Base-by-base conservation (phyloP, 2,888 invertebrate genomes). In the Chelonus formosanus region DNA sequence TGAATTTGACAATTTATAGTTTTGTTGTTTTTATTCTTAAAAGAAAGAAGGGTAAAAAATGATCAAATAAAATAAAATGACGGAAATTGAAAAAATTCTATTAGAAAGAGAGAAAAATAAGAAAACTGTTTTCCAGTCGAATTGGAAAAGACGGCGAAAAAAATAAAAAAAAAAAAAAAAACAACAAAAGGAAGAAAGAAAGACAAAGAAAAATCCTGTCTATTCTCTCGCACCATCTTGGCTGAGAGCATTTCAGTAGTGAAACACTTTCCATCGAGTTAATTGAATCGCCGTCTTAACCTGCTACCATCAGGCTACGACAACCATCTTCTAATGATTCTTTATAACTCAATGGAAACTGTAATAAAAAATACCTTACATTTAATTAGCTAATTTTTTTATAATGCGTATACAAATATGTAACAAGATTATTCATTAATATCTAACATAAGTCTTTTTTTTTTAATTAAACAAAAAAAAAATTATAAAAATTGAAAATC, bases 241-340 rank as follows among this genome's bases (percentile, higher is more conserved):
- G 66, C 65, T 53, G 54, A 58, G 65, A 59, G 63, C 65, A 67
- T 68, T 69, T 67, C 67, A 67, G 69, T 73, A 71, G 71, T 70
- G 69, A 55, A 60, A 78, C 82, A 83, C 82, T 83, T 83, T 83
- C 79, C 83, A 83, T 82, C 79, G 83, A 80, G 78, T 83, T 83
- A 75, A 68, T 78, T 77, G 79, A 80, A 80, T 74, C 52, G 53
- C 58, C 64, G 69, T 67, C 69, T 60, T 54, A 54, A 66, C 66
- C 60, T 69, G 45, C 43, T 63, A 59, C 55, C 57, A 20, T 20
- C 55, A 55, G 48, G 48, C 57, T 44, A 8, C 40, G 59, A 40
- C 10, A 32, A 40, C 40, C 40, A 40, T 40, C 6, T 40, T 53
- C 20, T 8, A 67, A 66, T 45, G 57, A 57, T 67, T 62, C 53